Base-by-base conservation (phyloP, 2,113 vertebrate genomes). In the Hemibagrus wyckioides region DNA sequence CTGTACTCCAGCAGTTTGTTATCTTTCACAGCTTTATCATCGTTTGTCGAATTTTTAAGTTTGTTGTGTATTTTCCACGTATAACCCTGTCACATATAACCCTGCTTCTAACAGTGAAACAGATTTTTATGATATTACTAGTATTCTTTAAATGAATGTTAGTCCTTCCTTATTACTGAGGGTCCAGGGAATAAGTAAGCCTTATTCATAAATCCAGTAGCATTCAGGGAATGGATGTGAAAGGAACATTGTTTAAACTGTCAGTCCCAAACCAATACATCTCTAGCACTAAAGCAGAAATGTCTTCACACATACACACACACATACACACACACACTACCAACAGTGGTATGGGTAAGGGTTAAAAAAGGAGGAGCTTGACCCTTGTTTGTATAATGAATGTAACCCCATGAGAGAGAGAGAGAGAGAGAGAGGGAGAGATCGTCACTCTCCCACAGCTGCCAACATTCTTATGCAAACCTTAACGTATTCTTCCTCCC, bases 391-490 rank as follows among this genome's bases (percentile, higher is more conserved):
- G 76, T 71, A 67, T n/a, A 11, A 63, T 44, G 77, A 80, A 84
- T 67, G 81, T 33, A 57, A 61, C 33, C 59, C 59, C 77, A 25
- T 56, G 52, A 85, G 59, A 88, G 85, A 82, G 67, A 17, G 89
- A 89, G 15, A 10, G 76, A 79, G n/a, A 28, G 44, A 50, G 73
- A 76, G 73, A 76, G 19, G 48, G 71, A 75, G 73, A 76, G 73
- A 50, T 4, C 9, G 84, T 63, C 33, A 86, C 85, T 80, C 86
- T 84, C 82, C 75, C 85, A 91, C 92, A 94, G 93, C 93, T 94
- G 93, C 92, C 91, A 90, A 91, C 89, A 93, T 93, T 94, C 92
- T 93, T 90, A 94, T 93, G 92, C 91, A 92, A 93, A 93, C 88
- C 82, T 90, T 85, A 56, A 69, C 52, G 80, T 73, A 90, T 89